Percentiles rank a stretch among this genome's conserved stretches.
These are phyloP conservation scores for Eubasilissa splendida DNA, from an alignment of 2,888 invertebrate genomes.

Conservation along the genomic window DNA sequence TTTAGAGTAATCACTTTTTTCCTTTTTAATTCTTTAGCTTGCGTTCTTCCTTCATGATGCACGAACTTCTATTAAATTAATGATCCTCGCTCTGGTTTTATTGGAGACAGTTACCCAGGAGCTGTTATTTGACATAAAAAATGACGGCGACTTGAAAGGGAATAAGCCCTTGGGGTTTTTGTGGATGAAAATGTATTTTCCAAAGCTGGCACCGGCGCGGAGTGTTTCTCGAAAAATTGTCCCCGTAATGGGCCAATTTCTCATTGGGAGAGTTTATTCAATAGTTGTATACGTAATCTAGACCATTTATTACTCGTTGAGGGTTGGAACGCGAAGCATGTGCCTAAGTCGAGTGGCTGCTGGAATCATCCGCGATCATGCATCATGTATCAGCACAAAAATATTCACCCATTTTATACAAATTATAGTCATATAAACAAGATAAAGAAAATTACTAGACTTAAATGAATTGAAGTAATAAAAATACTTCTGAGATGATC, in stretches of 20 bases:
- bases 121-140: constrained; percentile 58
- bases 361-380: too few relatives aligned
- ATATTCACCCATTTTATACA: not conserved
- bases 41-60: constrained; percentile 21
- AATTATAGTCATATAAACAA: not conserved
- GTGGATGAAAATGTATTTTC: constrained; percentile 50
- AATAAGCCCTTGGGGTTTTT: constrained; percentile 46
- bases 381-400: not conserved
- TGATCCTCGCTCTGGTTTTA: constrained; percentile 58
- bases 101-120: constrained; percentile 56
- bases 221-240: constrained; percentile 53
- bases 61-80: constrained; percentile 54
- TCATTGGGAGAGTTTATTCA: constrained; percentile 48
- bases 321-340: too few relatives aligned
- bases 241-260: constrained; percentile 42
- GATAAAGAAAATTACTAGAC: too few relatives aligned
- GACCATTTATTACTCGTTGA: constrained; percentile 15
- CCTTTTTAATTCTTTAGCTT: not conserved
- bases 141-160: constrained; percentile 51
- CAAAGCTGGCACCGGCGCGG: constrained; percentile 37
- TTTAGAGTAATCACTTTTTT: too few relatives aligned
- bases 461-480: too few relatives aligned
- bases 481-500: too few relatives aligned
- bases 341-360: too few relatives aligned
- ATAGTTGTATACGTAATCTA: constrained; percentile 40